Base-by-base conservation (phyloP, 2,113 vertebrate species). In the Forbesichthys papilliferus region DNA sequence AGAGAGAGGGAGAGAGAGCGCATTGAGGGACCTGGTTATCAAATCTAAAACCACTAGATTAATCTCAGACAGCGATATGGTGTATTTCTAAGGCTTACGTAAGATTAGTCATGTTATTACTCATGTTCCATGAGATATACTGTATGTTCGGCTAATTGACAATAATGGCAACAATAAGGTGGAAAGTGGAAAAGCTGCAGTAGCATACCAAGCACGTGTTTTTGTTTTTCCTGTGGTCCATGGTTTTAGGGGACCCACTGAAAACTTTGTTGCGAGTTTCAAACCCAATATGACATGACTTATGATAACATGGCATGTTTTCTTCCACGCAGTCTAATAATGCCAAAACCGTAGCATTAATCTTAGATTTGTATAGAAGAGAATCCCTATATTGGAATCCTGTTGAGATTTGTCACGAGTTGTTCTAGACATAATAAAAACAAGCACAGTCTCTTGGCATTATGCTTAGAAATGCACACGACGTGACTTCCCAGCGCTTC, bases 161-260 rank as follows among this genome's bases (percentile, higher is more conserved):
- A 81, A 75, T 82, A 88, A 86, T 84, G 78, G 80, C 66, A 72
- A 79, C 78, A 72, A 81, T 88, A 79, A 70, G 76, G 51, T 36
- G 36, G 36, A 64, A 79, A 78, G 68, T 79, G 78, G 78, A 83
- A 85, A 81, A 80, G 69, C 74, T 54, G 80, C 77, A 81, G 76
- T 11, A 68, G 65, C 73, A 46, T 66, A 33, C n/a, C 11, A 14
- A 73, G 66, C 77, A 88, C 75, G 90, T 90, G 87, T 69, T 86
- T 79, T 68, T 79, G 54, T 74, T 79, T 75, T 77, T 68, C 48
- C 57, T 61, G n/a, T 34, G 51, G 36, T 66, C 68, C 42, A 56
- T 79, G 18, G 20, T 16, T 16, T 59, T 11, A 36, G 4, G 27
- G 57, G 27, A 12, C 57, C 57, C 36, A 42, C 36, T 42, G 36